Evolutionary conservation across 1,140 invertebrate species (phyloP), one percentile per base, ranked within the genome.

Genomic region (Trachelipus rathkii): DNA sequence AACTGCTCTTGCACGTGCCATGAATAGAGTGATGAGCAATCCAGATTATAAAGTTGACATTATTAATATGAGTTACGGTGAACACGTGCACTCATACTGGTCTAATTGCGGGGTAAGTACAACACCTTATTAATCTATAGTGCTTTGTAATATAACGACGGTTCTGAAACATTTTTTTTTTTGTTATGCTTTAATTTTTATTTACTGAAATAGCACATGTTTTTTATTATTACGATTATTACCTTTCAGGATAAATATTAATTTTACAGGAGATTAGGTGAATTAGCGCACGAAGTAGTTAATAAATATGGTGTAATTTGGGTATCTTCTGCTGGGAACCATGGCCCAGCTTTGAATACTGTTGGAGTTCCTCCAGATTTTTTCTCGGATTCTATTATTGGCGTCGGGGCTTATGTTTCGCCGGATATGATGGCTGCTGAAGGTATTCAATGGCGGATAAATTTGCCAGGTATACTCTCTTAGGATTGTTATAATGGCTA

Each of bases 21-120:
- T 97, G 87, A 92, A 93, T 78, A 90, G 91, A 84, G 93, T 94
- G 90, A 89, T 92, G 82, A 85, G 78, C 11, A 77, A 79, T 19
- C 75, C 71, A 69, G 85, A 77, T 73, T 83, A 83, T 23, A 81
- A 89, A 78, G 87, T 95, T 79, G 92, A 98, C 84, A 90, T 98
- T 0, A 94, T 99, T 73, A 99, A 99, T 85, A 98, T 97, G 93
- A 98, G 95, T 83, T 99, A 98, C 84, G 97, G 97, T 23, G 97
- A 99, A 87, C 92, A 93, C 82, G 89, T 93, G 15, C 91, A 96
- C 86, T 33, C 33, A 33, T 33, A n/a, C n/a, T 96, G 94, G 92
- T 89, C 91, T 3, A 92, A 95, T 85, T 86, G n/a, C 91, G n/a
- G 95, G 96, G 93, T 95, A 86, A 87, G 87, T 84, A 74, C 44